Evolutionary conservation across 92 coral and sea anemone species (phyloP).

Genomic region (Pocillopora meandrina): DNA sequence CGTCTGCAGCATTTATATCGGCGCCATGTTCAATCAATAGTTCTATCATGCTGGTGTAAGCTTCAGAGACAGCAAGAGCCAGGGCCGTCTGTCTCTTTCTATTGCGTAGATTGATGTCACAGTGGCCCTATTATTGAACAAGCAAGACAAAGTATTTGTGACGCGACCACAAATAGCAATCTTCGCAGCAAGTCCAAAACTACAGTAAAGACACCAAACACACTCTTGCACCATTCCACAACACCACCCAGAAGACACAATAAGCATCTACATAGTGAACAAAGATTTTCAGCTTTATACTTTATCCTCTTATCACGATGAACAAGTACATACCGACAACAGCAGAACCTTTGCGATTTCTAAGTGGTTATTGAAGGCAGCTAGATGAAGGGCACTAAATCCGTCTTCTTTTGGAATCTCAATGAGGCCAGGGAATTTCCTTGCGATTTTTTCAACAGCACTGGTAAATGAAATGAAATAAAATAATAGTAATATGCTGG

Average conservation of each 20-base stretch:
- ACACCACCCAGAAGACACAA: no score
- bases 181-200: neutral
- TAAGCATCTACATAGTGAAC: no score
- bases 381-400: constrained; percentile 63
- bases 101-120: constrained; percentile 58
- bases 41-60: constrained; percentile 58
- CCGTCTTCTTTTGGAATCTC: constrained; percentile 82
- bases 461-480: constrained; percentile 15
- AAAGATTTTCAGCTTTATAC: neutral
- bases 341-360: constrained; percentile 63
- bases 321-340: constrained; percentile 57
- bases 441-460: constrained; percentile 61
- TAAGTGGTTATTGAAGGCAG: constrained; percentile 59
- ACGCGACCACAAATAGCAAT: neutral
- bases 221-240: no score
- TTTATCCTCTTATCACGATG: neutral
- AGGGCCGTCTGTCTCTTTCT: constrained; percentile 73
- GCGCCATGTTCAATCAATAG: constrained; percentile 65
- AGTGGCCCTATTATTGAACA: constrained; percentile 59
- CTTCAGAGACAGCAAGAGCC: constrained; percentile 60
- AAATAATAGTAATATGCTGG: no score
- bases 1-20: constrained; percentile 62
- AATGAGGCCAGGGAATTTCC: constrained; percentile 65
- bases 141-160: neutral
- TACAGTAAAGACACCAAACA: no score